Evolutionary conservation across 2,113 vertebrate genomes (phyloP).

Genomic region (Eleginops maclovinus): DNA sequence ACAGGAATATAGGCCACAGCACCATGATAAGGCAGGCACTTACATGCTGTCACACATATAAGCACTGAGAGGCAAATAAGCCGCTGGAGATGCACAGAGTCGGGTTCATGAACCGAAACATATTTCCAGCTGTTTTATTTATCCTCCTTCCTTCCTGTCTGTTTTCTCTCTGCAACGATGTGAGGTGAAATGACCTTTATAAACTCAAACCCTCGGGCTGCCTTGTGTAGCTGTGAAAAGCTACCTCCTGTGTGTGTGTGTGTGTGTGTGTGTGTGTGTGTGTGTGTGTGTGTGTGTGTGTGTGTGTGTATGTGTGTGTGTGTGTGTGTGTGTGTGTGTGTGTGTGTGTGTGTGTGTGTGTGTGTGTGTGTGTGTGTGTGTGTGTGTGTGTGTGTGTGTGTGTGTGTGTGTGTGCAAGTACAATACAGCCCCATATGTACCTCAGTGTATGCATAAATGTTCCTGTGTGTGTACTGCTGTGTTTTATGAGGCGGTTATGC

Average conservation of each 20-base stretch:
- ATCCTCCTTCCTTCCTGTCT: background rate
- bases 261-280: background rate
- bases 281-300: background rate
- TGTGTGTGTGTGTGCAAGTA: background rate
- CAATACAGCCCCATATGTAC: background rate
- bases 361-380: conserved; percentile 2
- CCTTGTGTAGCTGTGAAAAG: conserved; percentile 29
- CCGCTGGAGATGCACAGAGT: background rate
- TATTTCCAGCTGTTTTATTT: conserved; percentile 29
- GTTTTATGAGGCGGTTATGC: background rate
- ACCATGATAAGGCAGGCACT: background rate
- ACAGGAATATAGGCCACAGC: background rate
- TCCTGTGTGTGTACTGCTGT: background rate
- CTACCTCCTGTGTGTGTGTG: conserved; percentile 5
- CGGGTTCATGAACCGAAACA: background rate
- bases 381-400: background rate
- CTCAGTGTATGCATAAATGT: background rate
- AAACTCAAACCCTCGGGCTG: conserved; percentile 32
- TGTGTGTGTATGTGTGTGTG: too few species aligned
- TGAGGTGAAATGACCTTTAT: conserved; percentile 41
- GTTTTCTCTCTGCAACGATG: conserved; percentile 22
- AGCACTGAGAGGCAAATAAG: background rate
- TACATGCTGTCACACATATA: background rate
- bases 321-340: too few species aligned
- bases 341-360: conserved; percentile 14